Evolutionary conservation across 2,888 invertebrate genomes (phyloP).

Genomic region (Drosophila kuntzei): DNA sequence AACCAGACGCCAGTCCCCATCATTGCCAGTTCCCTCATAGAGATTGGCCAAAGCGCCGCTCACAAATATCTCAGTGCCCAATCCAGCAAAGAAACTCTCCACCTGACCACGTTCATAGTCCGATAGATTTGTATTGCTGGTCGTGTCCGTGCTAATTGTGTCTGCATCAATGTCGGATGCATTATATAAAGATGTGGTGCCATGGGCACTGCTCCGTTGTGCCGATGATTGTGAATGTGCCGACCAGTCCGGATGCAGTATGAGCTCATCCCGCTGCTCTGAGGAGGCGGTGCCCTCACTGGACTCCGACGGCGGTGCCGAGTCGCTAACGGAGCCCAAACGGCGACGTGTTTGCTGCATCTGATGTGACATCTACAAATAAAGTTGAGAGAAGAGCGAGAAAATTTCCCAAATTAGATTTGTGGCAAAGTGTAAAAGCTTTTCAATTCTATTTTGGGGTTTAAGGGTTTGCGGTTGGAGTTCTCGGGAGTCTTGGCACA

Average conservation of each 20-base stretch:
- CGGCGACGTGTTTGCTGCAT: constrained; percentile 86
- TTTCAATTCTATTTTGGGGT: constrained; percentile 49
- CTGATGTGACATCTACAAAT: constrained; percentile 80
- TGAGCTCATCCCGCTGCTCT: constrained; percentile 79
- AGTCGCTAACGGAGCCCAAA: constrained; percentile 88
- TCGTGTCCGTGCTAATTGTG: constrained; percentile 84
- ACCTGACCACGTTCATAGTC: constrained; percentile 89
- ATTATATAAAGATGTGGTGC: constrained; percentile 83
- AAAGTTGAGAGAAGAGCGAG: constrained; percentile 2
- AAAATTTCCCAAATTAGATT: constrained; percentile 67
- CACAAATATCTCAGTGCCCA: constrained; percentile 92
- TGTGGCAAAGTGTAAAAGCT: constrained; percentile 65
- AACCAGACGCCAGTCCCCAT: constrained; percentile 90
- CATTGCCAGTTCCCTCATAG: constrained; percentile 88
- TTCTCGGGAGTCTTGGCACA: constrained; percentile 26
- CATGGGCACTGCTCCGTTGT: constrained; percentile 73
- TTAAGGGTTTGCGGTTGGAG: background rate
- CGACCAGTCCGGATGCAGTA: constrained; percentile 68
- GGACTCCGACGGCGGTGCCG: constrained; percentile 86
- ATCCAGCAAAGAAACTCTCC: constrained; percentile 90
- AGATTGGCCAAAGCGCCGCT: constrained; percentile 91
- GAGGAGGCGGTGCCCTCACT: constrained; percentile 87
- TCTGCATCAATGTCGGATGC: constrained; percentile 84
- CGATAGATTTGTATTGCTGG: constrained; percentile 86
- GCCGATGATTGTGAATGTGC: constrained; percentile 66